phyloP scores from a whole-genome alignment of 2,797 vertebrate genomes.

The Botia kubotai region DNA sequence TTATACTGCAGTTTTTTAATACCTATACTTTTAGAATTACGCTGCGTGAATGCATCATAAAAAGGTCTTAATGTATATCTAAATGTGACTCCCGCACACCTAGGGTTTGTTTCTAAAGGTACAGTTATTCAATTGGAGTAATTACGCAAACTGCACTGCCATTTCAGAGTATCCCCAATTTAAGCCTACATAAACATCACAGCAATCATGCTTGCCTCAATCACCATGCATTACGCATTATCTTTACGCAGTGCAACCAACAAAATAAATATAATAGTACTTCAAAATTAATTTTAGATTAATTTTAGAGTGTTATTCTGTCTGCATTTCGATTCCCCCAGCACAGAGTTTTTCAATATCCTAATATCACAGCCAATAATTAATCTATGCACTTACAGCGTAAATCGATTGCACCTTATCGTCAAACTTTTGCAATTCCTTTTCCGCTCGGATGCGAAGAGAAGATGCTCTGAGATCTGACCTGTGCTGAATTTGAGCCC shows the following conservation, averaged over 20 bases:
- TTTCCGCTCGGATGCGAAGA: slow-evolving; percentile 70
- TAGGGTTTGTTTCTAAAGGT: slow-evolving; percentile 62
- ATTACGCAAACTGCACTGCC: slow-evolving; percentile 71
- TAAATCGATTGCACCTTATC: slow-evolving; percentile 54
- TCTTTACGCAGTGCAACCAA: slow-evolving; percentile 60
- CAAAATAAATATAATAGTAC: slow-evolving; percentile 60
- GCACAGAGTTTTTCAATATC: slow-evolving; percentile 46
- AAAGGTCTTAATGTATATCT: slow-evolving; percentile 41
- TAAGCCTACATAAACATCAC: not conserved
- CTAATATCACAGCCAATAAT: slow-evolving; percentile 59
- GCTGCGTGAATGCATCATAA: slow-evolving; percentile 57
- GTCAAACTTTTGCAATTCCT: slow-evolving; percentile 76
- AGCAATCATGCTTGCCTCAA: slow-evolving; percentile 19
- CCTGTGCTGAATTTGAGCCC: slow-evolving; percentile 79
- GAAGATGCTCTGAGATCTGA: slow-evolving; percentile 78
- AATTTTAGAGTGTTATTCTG: too few species aligned
- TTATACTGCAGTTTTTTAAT: slow-evolving; percentile 65
- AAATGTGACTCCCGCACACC: slow-evolving; percentile 64
- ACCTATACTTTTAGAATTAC: slow-evolving; percentile 71
- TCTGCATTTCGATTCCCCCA: not conserved
- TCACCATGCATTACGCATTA: slow-evolving; percentile 50
- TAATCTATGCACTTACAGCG: slow-evolving; percentile 72
- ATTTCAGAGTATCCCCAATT: slow-evolving; percentile 56
- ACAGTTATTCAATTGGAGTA: slow-evolving; percentile 67
- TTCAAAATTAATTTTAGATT: slow-evolving; percentile 29